Evolutionary conservation across 2,888 invertebrate species (phyloP).

Genomic region (Lymantria dispar): DNA sequence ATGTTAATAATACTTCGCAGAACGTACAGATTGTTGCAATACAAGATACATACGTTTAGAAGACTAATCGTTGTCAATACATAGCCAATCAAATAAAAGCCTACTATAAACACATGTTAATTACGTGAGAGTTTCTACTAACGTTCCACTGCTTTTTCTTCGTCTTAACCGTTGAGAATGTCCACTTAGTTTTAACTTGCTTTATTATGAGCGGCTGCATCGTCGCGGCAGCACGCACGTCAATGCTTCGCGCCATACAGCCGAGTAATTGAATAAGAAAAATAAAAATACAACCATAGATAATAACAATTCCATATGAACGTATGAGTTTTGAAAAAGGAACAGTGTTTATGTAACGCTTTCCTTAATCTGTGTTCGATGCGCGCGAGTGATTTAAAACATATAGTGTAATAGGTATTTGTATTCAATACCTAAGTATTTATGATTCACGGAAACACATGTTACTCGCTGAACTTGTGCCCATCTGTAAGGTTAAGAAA

Average conservation of each 20-base stretch:
- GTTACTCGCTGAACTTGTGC: conserved; percentile 45
- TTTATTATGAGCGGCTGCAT: conserved; percentile 61
- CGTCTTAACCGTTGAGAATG: conserved; percentile 24
- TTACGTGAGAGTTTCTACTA: conserved; percentile 27
- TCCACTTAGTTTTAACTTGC: conserved; percentile 23
- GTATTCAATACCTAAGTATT: conserved; percentile 31
- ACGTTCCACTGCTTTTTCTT: conserved; percentile 41
- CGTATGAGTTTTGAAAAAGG: conserved; percentile 48
- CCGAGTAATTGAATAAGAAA: conserved; percentile 37
- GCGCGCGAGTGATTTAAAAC: conserved; percentile 28
- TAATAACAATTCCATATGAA: conserved; percentile 26
- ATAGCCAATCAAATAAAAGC: background rate
- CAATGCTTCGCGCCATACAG: conserved; percentile 36
- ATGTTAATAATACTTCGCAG: too few relatives aligned
- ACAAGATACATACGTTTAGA: too few relatives aligned
- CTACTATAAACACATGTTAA: conserved; percentile 14
- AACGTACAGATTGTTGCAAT: too few relatives aligned
- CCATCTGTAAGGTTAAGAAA: conserved; percentile 55
- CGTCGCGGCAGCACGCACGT: conserved; percentile 60
- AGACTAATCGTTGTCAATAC: conserved; percentile 33
- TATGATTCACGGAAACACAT: conserved; percentile 47
- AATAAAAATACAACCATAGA: conserved; percentile 28
- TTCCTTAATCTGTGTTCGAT: conserved; percentile 27
- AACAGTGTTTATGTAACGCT: conserved; percentile 50
- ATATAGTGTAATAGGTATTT: conserved; percentile 31